These are phyloP conservation scores for Leptopilina clavipes DNA, from an alignment of 1,140 invertebrate species.

Conservation along the genomic window DNA sequence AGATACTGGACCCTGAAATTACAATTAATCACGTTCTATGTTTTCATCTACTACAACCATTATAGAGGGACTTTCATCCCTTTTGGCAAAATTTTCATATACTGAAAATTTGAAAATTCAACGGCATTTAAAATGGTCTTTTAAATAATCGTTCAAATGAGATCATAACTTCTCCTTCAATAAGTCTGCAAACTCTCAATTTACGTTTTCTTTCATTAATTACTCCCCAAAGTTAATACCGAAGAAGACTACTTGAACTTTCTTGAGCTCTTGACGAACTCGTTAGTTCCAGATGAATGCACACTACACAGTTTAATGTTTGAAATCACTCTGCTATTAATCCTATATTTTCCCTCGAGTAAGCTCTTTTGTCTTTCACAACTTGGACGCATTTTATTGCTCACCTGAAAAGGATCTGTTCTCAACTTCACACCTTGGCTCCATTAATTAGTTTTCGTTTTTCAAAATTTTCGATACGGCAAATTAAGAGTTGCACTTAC, in stretches of 20 bases:
- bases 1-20: conserved; percentile 86
- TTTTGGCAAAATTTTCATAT: too few species aligned
- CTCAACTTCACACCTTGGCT: background rate
- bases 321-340: background rate
- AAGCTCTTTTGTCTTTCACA: background rate
- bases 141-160: conserved; percentile 28
- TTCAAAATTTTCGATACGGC: too few species aligned
- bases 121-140: background rate
- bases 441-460: background rate
- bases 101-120: background rate
- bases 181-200: background rate
- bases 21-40: conserved; percentile 35
- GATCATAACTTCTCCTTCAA: conserved; percentile 11
- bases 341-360: conserved; percentile 7
- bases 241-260: conserved; percentile 8
- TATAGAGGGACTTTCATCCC: too few species aligned
- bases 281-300: conserved; percentile 15
- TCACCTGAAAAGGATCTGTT: background rate
- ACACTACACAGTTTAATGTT: background rate
- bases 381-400: background rate
- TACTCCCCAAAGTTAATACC: conserved; percentile 11
- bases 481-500: too few species aligned
- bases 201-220: conserved; percentile 26
- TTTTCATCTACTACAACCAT: background rate
- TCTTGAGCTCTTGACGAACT: conserved; percentile 12